Conservation (phyloP, 1,140 invertebrate genomes). For the Lysiphlebus fabarum region DNA sequence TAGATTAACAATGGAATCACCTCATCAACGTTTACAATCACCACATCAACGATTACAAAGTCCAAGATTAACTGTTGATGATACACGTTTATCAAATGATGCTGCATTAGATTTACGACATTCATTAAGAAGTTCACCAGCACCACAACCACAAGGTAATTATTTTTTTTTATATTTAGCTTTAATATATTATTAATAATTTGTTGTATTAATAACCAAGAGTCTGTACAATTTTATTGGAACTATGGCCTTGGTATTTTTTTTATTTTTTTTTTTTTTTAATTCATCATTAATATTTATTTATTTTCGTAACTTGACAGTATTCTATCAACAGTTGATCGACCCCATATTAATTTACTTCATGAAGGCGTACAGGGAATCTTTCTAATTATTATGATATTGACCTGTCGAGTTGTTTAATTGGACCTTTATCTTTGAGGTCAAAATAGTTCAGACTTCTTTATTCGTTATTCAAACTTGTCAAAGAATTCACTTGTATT, state of each 20-base stretch:
- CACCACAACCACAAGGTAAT: slow-evolving; percentile 44
- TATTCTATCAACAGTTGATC: background rate
- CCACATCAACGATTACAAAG: slow-evolving; percentile 49
- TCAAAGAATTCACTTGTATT: too few relatives aligned
- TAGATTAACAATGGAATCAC: slow-evolving; percentile 47
- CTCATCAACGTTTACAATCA: slow-evolving; percentile 45
- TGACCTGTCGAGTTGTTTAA: slow-evolving; percentile 37
- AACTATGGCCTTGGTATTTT: too few relatives aligned
- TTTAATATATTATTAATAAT: too few relatives aligned
- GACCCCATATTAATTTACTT: background rate
- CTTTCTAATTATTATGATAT: slow-evolving; percentile 36
- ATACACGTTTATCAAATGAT: slow-evolving; percentile 48
- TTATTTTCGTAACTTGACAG: too few relatives aligned
- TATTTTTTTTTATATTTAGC: too few relatives aligned
- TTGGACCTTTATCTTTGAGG: slow-evolving; percentile 41
- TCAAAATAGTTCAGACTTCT: slow-evolving; percentile 22
- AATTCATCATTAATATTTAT: too few relatives aligned
- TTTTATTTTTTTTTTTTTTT: too few relatives aligned
- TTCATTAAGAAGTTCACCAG: slow-evolving; percentile 52
- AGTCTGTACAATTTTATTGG: too few relatives aligned
- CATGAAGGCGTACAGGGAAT: slow-evolving; percentile 13
- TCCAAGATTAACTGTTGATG: slow-evolving; percentile 42
- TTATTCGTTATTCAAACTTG: too few relatives aligned
- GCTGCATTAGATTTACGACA: slow-evolving; percentile 67
- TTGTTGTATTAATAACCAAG: too few relatives aligned